These are phyloP conservation scores for Dufourea novaeangliae DNA, from an alignment of 1,140 invertebrate genomes.

Conservation along the genomic window DNA sequence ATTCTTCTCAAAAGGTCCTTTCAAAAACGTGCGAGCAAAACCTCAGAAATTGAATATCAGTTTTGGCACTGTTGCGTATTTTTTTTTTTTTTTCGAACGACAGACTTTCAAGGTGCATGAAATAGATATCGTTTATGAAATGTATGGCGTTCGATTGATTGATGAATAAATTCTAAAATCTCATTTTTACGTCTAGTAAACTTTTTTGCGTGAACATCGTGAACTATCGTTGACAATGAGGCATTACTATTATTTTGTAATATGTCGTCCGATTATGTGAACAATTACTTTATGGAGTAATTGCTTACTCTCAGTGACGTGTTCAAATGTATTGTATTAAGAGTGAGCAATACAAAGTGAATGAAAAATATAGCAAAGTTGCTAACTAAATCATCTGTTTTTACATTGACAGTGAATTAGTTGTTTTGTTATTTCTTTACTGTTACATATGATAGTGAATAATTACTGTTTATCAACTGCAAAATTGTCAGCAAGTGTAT, in stretches of 20 bases:
- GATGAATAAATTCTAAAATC: conserved; percentile 24
- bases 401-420: conserved; percentile 23
- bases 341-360: conserved; percentile 19
- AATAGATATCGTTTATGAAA: conserved; percentile 35
- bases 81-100: conserved; percentile 44
- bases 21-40: conserved; percentile 23
- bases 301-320: conserved; percentile 64
- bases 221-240: conserved; percentile 16
- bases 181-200: conserved; percentile 12
- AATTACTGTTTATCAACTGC: conserved; percentile 68
- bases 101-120: conserved; percentile 29
- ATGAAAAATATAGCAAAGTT: conserved; percentile 2
- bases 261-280: conserved; percentile 62
- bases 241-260: conserved; percentile 38
- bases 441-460: conserved; percentile 62
- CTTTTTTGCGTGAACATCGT: conserved; percentile 19
- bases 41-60: conserved; percentile 66
- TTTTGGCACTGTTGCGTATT: conserved; percentile 45
- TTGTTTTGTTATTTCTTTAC: conserved; percentile 37
- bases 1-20: conserved; percentile 52
- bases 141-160: conserved; percentile 38
- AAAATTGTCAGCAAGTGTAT: conserved; percentile 64
- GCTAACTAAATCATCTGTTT: not conserved
- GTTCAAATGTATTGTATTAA: conserved; percentile 7
- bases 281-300: conserved; percentile 65